phyloP scores from a whole-genome alignment of 2,797 vertebrate species.

The Thalassophryne amazonica region DNA sequence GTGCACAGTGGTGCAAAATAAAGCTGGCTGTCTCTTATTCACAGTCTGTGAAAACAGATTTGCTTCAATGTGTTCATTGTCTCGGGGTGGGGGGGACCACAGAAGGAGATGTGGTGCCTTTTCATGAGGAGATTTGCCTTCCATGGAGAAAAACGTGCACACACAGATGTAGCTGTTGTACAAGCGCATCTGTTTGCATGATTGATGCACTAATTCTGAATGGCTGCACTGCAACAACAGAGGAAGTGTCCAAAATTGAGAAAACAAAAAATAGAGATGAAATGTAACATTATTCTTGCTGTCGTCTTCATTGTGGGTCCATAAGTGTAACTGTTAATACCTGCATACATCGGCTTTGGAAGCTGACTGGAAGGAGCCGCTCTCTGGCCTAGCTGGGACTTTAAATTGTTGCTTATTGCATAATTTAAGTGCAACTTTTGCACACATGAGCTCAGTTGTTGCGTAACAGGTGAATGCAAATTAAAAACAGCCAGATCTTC shows the following conservation, averaged over 20 bases:
- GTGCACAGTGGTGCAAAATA: constrained; percentile 45
- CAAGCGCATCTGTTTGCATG: constrained; percentile 8
- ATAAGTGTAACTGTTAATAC: too few species aligned
- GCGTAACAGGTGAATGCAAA: too few species aligned
- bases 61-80: constrained; percentile 69
- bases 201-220: constrained; percentile 2
- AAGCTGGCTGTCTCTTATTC: constrained; percentile 64
- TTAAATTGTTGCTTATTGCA: too few species aligned
- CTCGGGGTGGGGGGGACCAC: constrained; percentile 47
- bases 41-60: constrained; percentile 62
- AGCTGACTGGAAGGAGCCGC: too few species aligned
- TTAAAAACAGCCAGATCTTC: too few species aligned
- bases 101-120: constrained; percentile 44
- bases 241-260: constrained; percentile 15
- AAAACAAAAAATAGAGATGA: too few species aligned
- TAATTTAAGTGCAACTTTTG: too few species aligned
- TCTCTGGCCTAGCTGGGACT: too few species aligned
- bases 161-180: constrained; percentile 27
- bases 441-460: too few species aligned
- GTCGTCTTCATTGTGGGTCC: too few species aligned
- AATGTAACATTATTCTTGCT: too few species aligned
- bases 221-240: constrained; percentile 30
- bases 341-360: too few species aligned
- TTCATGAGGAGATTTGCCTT: constrained; percentile 33
- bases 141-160: constrained; percentile 27